These are phyloP conservation scores for Pecten maximus DNA, from an alignment of 2,888 invertebrate genomes.

Conservation along the genomic window DNA sequence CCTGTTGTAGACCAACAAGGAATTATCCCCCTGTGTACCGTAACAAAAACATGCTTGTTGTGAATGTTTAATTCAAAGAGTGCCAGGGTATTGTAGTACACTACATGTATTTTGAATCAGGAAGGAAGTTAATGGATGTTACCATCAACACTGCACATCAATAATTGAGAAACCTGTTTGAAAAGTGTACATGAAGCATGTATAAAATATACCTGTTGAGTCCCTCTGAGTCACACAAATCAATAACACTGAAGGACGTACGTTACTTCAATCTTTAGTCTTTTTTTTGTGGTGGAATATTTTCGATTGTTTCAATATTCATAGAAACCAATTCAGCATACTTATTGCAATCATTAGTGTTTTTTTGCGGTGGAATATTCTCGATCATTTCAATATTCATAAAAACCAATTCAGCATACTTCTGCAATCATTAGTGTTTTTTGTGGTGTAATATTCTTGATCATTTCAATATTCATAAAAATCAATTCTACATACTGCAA, in stretches of 20 bases:
- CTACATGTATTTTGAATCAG: neutral
- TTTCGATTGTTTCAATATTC: neutral
- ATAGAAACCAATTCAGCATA: neutral
- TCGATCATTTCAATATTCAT: neutral
- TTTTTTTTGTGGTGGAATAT: neutral
- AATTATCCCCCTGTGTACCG: neutral
- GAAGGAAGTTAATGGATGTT: neutral
- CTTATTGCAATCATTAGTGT: neutral
- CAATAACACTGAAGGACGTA: no score
- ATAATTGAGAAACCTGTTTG: neutral
- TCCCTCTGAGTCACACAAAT: neutral
- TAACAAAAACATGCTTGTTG: neutral
- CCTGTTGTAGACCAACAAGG: neutral
- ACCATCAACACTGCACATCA: neutral
- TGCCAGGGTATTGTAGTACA: slow-evolving; percentile 6
- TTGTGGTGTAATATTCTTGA: no score
- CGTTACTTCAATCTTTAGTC: neutral
- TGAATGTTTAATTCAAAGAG: slow-evolving; percentile 18
- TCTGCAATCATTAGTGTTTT: no score
- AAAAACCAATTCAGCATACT: neutral
- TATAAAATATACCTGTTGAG: neutral
- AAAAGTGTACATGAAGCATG: neutral
- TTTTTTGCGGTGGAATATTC: neutral
- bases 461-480: no score
- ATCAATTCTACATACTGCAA: no score